Evolutionary conservation across 2,888 invertebrate species (phyloP).

Genomic region (Tiphia femorata): DNA sequence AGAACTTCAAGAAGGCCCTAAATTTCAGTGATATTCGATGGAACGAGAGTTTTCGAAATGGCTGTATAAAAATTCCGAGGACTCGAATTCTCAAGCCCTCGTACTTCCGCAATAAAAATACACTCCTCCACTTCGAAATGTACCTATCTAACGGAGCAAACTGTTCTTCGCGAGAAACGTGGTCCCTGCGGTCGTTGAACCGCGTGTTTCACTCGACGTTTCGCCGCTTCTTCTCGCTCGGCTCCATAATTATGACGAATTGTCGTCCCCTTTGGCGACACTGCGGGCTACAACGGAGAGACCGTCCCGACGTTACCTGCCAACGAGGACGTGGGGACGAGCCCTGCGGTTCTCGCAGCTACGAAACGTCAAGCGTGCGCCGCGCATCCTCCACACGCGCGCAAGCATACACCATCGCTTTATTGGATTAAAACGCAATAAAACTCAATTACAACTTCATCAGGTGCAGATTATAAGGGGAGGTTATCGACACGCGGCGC

Average conservation of each 20-base stretch:
- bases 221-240: constrained; percentile 44
- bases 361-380: constrained; percentile 17
- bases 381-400: constrained; percentile 25
- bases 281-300: constrained; percentile 9
- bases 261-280: constrained; percentile 32
- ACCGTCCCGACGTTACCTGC: constrained; percentile 11
- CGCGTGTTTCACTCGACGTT: background rate
- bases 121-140: too few relatives aligned
- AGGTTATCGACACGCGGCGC: constrained; percentile 40
- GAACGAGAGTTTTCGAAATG: too few relatives aligned
- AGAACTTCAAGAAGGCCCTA: too few relatives aligned
- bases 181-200: too few relatives aligned
- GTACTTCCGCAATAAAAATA: too few relatives aligned
- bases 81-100: too few relatives aligned
- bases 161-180: too few relatives aligned
- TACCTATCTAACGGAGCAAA: too few relatives aligned
- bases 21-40: too few relatives aligned
- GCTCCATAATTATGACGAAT: constrained; percentile 58
- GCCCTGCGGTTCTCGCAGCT: too few relatives aligned
- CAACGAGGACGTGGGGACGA: too few relatives aligned
- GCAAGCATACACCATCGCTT: constrained; percentile 16
- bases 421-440: constrained; percentile 58
- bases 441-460: constrained; percentile 59
- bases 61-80: too few relatives aligned
- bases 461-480: constrained; percentile 40